Evolutionary conservation across 2,888 invertebrate species (phyloP).

Genomic region (Drosophila kanekoi): DNA sequence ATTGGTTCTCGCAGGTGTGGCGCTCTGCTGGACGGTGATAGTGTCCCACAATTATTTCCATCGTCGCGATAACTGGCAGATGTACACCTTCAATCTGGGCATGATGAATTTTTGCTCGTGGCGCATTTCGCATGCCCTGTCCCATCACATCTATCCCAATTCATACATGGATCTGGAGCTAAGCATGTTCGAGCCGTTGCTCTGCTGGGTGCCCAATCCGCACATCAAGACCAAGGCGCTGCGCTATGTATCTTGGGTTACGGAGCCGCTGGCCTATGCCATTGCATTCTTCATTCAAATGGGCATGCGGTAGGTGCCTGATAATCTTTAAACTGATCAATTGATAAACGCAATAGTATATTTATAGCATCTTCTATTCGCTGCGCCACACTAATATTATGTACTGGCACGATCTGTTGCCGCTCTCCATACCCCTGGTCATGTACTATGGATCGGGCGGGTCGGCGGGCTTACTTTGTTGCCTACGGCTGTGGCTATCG

Average conservation of each 20-base stretch:
- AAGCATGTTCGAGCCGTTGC: constrained; percentile 88
- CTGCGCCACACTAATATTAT: constrained; percentile 76
- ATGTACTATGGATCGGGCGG: constrained; percentile 85
- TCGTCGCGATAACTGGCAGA: constrained; percentile 90
- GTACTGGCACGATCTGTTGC: constrained; percentile 85
- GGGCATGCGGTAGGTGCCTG: constrained; percentile 75
- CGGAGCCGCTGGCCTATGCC: constrained; percentile 85
- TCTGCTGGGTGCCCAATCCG: constrained; percentile 88
- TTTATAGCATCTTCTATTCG: constrained; percentile 78
- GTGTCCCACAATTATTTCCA: constrained; percentile 92
- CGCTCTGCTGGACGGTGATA: constrained; percentile 87
- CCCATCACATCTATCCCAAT: constrained; percentile 92
- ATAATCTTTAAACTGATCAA: constrained; percentile 9
- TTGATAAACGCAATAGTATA: background rate
- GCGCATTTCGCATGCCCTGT: constrained; percentile 91
- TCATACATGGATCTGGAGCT: constrained; percentile 91
- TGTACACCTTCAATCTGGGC: constrained; percentile 91
- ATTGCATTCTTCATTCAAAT: constrained; percentile 78
- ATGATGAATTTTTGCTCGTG: constrained; percentile 88
- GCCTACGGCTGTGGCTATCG: constrained; percentile 86
- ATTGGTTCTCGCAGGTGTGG: constrained; percentile 86
- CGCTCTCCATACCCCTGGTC: constrained; percentile 84
- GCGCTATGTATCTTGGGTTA: constrained; percentile 86
- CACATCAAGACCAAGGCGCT: constrained; percentile 86
- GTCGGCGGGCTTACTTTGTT: constrained; percentile 54